Base-by-base conservation (phyloP, 2,888 invertebrate genomes). In the Idaea biselata region DNA sequence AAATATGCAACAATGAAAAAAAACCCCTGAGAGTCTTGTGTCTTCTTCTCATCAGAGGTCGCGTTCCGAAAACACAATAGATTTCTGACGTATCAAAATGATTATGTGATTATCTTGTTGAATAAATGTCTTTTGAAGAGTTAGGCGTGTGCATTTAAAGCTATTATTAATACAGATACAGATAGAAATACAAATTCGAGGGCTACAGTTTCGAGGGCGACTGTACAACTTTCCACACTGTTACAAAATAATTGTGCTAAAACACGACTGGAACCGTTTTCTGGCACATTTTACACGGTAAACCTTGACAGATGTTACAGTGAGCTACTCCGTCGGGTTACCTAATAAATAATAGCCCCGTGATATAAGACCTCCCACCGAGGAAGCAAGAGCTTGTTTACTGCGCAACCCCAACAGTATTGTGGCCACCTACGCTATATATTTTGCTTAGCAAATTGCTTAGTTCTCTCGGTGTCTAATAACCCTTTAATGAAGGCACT, bases 361-460 rank as follows among this genome's bases (percentile, higher is more conserved):
- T 86, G 90, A 91, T 89, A 90, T 89, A 91, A 83, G 89, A 91
- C 91, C 91, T 85, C 91, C 91, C 88, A 88, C 88, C 85, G 91
- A 82, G 90, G 86, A 86, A 88, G 83, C 86, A 78, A 76, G 81
- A 73, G 78, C 80, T 87, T 86, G 87, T 91, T 91, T 91, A 91
- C 85, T 82, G 79, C 81, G 79, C 75, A 82, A 84, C 86, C 85
- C 81, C 78, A 75, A 76, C 86, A 82, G 85, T 87, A 86, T 86
- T 85, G 85, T 87, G 88, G 85, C 81, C 89, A 89, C 89, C 90
- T 88, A 88, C 87, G 85, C 86, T 80, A 86, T 89, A 90, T 86
- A 88, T 91, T 91, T 89, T 88, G 86, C 88, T 88, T 84, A 89
- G 90, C 91, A 91, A 91, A 91, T 91, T 91, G 88, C 86, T 88